Evolutionary conservation across 2,113 vertebrate genomes (phyloP).

Genomic region (Rhynchomys soricoides): DNA sequence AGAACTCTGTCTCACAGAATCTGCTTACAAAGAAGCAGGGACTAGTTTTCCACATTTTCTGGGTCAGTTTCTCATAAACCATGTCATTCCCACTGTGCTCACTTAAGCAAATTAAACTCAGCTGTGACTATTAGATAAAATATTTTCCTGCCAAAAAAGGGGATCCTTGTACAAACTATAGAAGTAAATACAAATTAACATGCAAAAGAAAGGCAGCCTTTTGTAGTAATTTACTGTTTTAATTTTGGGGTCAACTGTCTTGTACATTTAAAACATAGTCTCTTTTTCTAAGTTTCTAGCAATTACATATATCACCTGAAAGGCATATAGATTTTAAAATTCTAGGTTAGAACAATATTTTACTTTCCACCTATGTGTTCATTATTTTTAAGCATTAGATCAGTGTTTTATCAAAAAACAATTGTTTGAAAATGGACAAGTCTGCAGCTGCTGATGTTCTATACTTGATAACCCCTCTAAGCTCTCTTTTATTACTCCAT

Average conservation of each 20-base stretch:
- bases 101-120: constrained; percentile 61
- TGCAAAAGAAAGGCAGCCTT: not conserved
- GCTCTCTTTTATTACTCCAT: not conserved
- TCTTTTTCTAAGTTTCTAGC: not conserved
- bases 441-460: not conserved
- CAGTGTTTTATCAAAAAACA: not conserved
- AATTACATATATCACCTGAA: not conserved
- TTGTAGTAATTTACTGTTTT: not conserved
- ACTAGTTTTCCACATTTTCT: constrained; percentile 45
- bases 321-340: constrained; percentile 1
- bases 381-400: not conserved
- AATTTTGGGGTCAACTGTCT: not conserved
- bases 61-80: constrained; percentile 50
- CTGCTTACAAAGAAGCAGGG: constrained; percentile 25
- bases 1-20: constrained; percentile 5
- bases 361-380: not conserved
- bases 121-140: not conserved
- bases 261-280: not conserved
- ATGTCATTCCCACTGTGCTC: constrained; percentile 51
- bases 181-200: constrained; percentile 15
- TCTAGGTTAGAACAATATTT: not conserved
- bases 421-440: not conserved
- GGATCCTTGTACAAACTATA: not conserved
- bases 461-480: not conserved
- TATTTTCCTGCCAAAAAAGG: constrained; percentile 30